Evolutionary conservation across 2,797 vertebrate genomes (phyloP).

Genomic region (Peromyscus nudipes): DNA sequence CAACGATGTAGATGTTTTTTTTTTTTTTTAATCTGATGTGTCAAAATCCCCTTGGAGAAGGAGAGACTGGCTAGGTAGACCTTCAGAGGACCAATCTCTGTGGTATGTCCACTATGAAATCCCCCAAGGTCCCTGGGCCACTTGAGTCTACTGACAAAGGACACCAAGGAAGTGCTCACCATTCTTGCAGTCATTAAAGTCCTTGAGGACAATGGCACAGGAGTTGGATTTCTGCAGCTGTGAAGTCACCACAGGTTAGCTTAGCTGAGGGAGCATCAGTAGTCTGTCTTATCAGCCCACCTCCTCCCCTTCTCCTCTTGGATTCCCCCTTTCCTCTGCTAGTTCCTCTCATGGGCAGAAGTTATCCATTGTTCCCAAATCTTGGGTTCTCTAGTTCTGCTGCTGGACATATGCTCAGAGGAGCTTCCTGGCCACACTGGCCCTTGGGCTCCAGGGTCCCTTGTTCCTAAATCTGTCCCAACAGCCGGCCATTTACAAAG

Average conservation of each 20-base stretch:
- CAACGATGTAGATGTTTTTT: no score
- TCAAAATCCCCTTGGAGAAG: neutral
- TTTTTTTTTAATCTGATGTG: no score
- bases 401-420: neutral
- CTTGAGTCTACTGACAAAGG: neutral
- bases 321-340: neutral
- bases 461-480: neutral
- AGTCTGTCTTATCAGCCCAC: neutral
- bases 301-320: neutral
- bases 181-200: constrained; percentile 59
- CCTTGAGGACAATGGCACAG: constrained; percentile 42
- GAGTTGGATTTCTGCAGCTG: constrained; percentile 54
- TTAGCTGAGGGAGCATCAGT: neutral
- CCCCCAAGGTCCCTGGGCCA: neutral
- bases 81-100: neutral
- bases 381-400: neutral
- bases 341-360: neutral
- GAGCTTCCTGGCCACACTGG: neutral
- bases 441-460: neutral
- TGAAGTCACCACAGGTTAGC: constrained; percentile 35
- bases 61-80: neutral
- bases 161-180: constrained; percentile 67
- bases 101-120: neutral
- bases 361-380: neutral
- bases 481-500: neutral